phyloP scores from a whole-genome alignment of 2,113 vertebrate genomes.

The Cheilinus undulatus region DNA sequence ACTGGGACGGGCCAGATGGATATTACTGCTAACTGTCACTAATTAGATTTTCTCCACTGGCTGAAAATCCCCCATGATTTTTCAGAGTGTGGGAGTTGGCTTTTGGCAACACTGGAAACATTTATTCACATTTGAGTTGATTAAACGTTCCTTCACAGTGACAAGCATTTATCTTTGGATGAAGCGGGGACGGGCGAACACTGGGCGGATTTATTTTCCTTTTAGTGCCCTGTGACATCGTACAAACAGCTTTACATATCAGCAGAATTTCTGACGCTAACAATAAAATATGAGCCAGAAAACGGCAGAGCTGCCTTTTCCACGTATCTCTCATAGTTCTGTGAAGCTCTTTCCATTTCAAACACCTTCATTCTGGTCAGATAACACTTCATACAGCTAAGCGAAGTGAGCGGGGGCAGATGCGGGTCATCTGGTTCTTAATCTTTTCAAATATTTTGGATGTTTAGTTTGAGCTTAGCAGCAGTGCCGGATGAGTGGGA shows the following conservation, averaged over 20 bases:
- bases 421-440: conserved; percentile 44
- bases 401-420: conserved; percentile 46
- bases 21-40: conserved; percentile 65
- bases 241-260: conserved; percentile 17
- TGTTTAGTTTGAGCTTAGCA: conserved; percentile 50
- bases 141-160: conserved; percentile 62
- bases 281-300: too few species aligned
- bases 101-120: conserved; percentile 58
- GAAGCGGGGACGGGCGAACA: background rate
- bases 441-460: conserved; percentile 62
- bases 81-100: conserved; percentile 55
- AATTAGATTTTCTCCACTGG: conserved; percentile 73
- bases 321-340: conserved; percentile 6
- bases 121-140: conserved; percentile 67
- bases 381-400: conserved; percentile 41
- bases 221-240: background rate
- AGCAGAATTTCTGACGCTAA: conserved; percentile 23
- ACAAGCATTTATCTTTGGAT: conserved; percentile 54
- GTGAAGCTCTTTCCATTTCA: conserved; percentile 11
- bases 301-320: conserved; percentile 16
- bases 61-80: conserved; percentile 60
- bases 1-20: conserved; percentile 53
- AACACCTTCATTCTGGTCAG: conserved; percentile 44
- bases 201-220: background rate
- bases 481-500: conserved; percentile 34